Evolutionary conservation across 2,888 invertebrate species (phyloP).

Genomic region (Scaptodrosophila latifasciaeformis): DNA sequence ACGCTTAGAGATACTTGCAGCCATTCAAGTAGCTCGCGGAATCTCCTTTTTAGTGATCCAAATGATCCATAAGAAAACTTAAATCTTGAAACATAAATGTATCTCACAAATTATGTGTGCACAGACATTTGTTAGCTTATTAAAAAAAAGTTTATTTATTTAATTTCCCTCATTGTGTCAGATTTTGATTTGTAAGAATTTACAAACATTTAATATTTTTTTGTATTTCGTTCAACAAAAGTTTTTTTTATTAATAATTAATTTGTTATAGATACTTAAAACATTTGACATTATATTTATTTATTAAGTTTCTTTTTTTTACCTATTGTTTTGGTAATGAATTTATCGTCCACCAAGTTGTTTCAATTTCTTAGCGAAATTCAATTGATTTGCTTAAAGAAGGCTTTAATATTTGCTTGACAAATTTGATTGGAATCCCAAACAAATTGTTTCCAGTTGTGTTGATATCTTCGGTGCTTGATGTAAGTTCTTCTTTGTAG

Average conservation of each 20-base stretch:
- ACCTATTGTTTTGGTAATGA: too few species aligned
- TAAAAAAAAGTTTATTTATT: constrained; percentile 4
- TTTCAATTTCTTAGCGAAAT: constrained; percentile 1
- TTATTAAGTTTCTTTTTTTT: constrained; percentile 5
- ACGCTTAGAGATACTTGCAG: constrained; percentile 72
- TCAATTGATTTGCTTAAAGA: constrained; percentile 69
- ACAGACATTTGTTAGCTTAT: neutral
- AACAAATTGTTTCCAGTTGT: too few species aligned
- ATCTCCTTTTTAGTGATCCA: constrained; percentile 41
- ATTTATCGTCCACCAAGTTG: neutral
- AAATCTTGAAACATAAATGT: neutral
- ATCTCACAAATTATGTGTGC: neutral
- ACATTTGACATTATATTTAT: too few species aligned
- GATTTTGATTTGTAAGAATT: constrained; percentile 37
- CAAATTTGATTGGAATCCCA: too few species aligned
- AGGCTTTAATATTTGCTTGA: too few species aligned
- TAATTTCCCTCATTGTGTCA: constrained; percentile 69
- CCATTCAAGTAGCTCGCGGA: constrained; percentile 74
- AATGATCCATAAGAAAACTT: constrained; percentile 20
- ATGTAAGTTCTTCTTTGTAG: too few species aligned
- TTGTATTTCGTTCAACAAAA: neutral
- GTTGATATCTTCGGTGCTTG: too few species aligned
- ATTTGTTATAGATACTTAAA: constrained; percentile 13
- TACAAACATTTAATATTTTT: constrained; percentile 19
- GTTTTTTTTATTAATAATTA: constrained; percentile 24